Base-by-base conservation (phyloP, 1,140 invertebrate genomes). In the Lethrus apterus region DNA sequence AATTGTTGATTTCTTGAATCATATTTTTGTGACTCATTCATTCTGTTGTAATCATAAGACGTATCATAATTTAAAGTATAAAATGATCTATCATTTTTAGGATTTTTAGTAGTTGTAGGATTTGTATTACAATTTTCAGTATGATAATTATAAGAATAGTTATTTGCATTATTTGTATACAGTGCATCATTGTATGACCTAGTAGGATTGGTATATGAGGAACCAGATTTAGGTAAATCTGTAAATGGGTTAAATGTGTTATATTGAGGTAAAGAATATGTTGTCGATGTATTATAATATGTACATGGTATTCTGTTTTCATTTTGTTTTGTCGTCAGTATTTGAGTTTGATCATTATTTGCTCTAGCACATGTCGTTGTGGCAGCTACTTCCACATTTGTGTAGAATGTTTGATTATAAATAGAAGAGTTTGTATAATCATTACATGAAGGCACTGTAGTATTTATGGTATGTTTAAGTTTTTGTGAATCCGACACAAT, bases 241-340 rank as follows among this genome's bases (percentile, higher is more conserved):
- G 50, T 49, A 50, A 55, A 59, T 7, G 53, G 54, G 38, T 56
- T 56, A 19, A 53, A 56, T 2, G 54, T 51, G 32, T 56, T 56
- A 35, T 47, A 56, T 20, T 56, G 46, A 11, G 48, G 26, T 29
- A 46, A 19, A 17, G 41, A 35, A 23, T 42, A 42, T 7, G 40
- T 14, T 8, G 40, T 42, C 11, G 40, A 26, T 11, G 36, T 40
- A 14, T 18, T 18, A 9, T 38, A 38, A 38, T 38, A 38, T 18
- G 20, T 38, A 11, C 20, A 23, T 21, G 17, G 13, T 23, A 21
- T 38, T 21, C 24, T 38, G n/a, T 38, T 21, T 19, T n/a, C 11
- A 4, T 38, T 19, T 38, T 3, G 18, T 14, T 21, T 38, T 38
- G 5, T 38, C 35, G 3, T n/a, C n/a, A n/a, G n/a, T n/a, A n/a